phyloP scores from a whole-genome alignment of 2,888 invertebrate species.

The Brachycybe producta region DNA sequence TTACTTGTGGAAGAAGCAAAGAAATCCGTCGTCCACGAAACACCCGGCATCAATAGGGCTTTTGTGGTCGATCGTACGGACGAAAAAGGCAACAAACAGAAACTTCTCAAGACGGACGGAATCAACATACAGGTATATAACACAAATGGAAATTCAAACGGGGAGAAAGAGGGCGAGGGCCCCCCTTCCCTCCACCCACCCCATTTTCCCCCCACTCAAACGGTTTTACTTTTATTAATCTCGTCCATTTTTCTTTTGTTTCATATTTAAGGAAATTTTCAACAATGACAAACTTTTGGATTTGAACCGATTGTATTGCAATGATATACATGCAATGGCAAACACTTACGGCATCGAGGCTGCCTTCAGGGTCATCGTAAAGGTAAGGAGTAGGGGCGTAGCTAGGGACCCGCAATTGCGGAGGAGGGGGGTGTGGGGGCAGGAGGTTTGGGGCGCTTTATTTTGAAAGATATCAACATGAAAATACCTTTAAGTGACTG shows the following conservation, averaged over 20 bases:
- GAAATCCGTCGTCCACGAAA: slow-evolving; percentile 63
- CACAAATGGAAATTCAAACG: slow-evolving; percentile 23
- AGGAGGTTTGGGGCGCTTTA: too few species aligned
- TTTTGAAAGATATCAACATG: too few species aligned
- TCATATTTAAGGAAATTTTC: slow-evolving; percentile 60
- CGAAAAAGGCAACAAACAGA: slow-evolving; percentile 28
- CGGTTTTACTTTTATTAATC: too few species aligned
- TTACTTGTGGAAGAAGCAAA: slow-evolving; percentile 43
- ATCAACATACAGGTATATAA: slow-evolving; percentile 71
- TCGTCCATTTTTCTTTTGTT: neutral
- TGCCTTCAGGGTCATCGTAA: slow-evolving; percentile 74
- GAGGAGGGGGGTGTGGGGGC: neutral
- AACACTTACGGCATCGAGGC: slow-evolving; percentile 93
- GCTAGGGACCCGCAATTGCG: neutral
- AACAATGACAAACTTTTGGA: slow-evolving; percentile 64
- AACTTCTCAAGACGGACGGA: slow-evolving; percentile 83
- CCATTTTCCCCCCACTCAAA: too few species aligned
- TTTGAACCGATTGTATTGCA: slow-evolving; percentile 71
- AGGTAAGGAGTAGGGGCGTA: slow-evolving; percentile 38
- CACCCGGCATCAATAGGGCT: slow-evolving; percentile 66
- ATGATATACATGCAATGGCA: slow-evolving; percentile 85
- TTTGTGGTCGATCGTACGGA: slow-evolving; percentile 50
- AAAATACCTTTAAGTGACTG: too few species aligned
- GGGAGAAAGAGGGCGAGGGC: too few species aligned
- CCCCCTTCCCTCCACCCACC: too few species aligned